phyloP scores from a whole-genome alignment of 2,113 vertebrate genomes.

The Spea bombifrons region DNA sequence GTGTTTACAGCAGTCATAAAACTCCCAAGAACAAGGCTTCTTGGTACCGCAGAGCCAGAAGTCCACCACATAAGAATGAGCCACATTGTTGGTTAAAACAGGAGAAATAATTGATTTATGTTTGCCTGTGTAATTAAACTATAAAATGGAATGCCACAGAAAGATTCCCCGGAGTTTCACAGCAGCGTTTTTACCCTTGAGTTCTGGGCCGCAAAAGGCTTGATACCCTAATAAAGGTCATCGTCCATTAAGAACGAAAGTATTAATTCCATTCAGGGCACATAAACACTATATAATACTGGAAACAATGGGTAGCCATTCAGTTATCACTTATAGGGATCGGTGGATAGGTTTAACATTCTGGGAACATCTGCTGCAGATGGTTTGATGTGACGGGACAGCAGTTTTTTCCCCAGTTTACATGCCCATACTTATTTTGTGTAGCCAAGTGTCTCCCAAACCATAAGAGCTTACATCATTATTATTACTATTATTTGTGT shows the following conservation, averaged over 20 bases:
- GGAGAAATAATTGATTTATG: slow-evolving; percentile 88
- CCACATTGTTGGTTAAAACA: slow-evolving; percentile 77
- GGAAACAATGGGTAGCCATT: slow-evolving; percentile 78
- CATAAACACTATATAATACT: slow-evolving; percentile 76
- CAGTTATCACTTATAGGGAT: slow-evolving; percentile 67
- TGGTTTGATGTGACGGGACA: too few species aligned
- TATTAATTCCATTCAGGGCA: slow-evolving; percentile 72
- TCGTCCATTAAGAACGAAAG: slow-evolving; percentile 64
- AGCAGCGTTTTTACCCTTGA: slow-evolving; percentile 58
- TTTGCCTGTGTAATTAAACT: slow-evolving; percentile 75
- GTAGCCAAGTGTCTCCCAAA: too few species aligned
- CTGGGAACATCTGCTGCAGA: slow-evolving; percentile 69
- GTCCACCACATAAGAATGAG: slow-evolving; percentile 70
- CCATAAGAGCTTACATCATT: too few species aligned
- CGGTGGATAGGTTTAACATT: slow-evolving; percentile 74
- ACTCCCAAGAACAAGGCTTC: slow-evolving; percentile 67
- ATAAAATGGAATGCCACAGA: slow-evolving; percentile 76
- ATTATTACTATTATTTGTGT: too few species aligned
- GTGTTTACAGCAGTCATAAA: slow-evolving; percentile 71
- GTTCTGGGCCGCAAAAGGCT: slow-evolving; percentile 63
- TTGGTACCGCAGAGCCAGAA: slow-evolving; percentile 69
- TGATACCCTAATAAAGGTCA: slow-evolving; percentile 71
- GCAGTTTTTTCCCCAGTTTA: too few species aligned
- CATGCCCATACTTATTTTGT: too few species aligned
- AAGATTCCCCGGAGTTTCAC: slow-evolving; percentile 64